Conservation (phyloP, 2,888 invertebrate genomes). For the Idaea biselata region DNA sequence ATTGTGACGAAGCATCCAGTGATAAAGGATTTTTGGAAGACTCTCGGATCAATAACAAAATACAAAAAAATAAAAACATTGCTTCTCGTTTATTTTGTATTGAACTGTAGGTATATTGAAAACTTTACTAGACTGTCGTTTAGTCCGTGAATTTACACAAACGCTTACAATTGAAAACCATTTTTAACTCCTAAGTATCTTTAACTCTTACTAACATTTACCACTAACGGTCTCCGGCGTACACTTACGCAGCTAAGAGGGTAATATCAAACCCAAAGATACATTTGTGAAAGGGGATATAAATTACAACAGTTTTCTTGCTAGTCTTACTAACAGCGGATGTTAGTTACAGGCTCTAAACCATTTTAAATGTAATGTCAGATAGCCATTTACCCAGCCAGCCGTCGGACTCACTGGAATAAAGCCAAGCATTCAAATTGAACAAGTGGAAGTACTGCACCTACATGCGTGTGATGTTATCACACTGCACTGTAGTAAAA, state of each 20-base stretch:
- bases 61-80: no score
- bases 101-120: no score
- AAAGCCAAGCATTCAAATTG: constrained; percentile 52
- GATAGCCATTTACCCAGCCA: constrained; percentile 40
- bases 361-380: constrained; percentile 30
- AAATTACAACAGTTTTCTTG: background rate
- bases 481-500: constrained; percentile 1
- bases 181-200: background rate
- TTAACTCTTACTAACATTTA: background rate
- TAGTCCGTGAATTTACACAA: background rate
- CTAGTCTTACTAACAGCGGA: constrained; percentile 4
- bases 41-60: no score
- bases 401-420: constrained; percentile 43
- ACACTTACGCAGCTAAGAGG: background rate
- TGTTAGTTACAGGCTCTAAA: constrained; percentile 22
- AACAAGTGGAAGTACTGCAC: constrained; percentile 29
- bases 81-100: no score
- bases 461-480: constrained; percentile 30
- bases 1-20: no score
- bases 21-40: no score
- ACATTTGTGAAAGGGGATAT: background rate
- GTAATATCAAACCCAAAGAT: background rate
- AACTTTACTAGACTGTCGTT: background rate
- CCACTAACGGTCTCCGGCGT: background rate
- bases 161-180: background rate